Evolutionary conservation across 2,113 vertebrate species (phyloP).

Genomic region (Burhinus oedicnemus): DNA sequence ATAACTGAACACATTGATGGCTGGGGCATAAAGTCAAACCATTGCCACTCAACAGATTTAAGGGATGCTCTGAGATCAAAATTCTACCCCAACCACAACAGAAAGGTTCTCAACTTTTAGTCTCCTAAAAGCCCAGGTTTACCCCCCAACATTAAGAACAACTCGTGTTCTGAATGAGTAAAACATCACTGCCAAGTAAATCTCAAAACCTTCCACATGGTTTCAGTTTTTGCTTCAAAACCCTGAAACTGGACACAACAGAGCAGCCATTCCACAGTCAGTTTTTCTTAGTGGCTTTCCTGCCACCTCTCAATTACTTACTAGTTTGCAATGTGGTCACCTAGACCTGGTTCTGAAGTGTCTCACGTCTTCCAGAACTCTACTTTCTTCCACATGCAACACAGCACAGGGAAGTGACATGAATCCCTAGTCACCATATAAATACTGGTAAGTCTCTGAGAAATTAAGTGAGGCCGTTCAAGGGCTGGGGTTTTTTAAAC

Average conservation of each 20-base stretch:
- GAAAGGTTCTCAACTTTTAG: background rate
- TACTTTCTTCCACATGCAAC: background rate
- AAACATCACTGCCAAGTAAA: background rate
- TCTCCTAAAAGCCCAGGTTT: background rate
- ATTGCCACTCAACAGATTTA: background rate
- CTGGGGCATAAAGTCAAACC: background rate
- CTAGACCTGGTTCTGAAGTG: background rate
- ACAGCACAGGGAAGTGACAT: background rate
- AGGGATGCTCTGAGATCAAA: background rate
- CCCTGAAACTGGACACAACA: background rate
- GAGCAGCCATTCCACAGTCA: background rate
- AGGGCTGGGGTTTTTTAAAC: background rate
- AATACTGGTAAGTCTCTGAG: background rate
- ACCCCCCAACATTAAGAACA: background rate
- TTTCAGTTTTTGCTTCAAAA: background rate
- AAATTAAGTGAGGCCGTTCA: background rate
- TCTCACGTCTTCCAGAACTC: background rate
- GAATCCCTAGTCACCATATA: background rate
- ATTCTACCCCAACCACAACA: background rate
- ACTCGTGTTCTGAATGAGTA: background rate
- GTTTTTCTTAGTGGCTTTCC: background rate
- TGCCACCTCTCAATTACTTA: background rate
- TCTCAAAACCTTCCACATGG: background rate
- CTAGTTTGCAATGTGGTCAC: background rate
- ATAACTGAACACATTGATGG: fast-evolving